A percentile compares a stretch with the other conserved stretches of the same genome.
Evolutionary conservation across 2,888 invertebrate genomes (phyloP).

Genomic region (Oligia fasciuncula): DNA sequence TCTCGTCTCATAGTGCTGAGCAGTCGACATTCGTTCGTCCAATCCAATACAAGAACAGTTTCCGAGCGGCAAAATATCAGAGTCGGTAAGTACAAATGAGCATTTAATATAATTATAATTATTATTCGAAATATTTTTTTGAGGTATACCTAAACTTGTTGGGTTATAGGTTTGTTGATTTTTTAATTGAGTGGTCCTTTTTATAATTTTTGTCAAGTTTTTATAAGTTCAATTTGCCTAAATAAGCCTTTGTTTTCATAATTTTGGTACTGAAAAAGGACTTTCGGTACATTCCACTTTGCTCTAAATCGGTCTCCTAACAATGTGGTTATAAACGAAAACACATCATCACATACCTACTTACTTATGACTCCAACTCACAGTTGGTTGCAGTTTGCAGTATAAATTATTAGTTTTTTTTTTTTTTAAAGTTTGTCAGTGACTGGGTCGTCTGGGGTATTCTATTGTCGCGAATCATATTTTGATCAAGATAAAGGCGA

Average conservation of each 20-base stretch:
- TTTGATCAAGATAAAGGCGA: too few species aligned
- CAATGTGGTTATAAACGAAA: not conserved
- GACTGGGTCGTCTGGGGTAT: too few species aligned
- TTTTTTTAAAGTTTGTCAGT: too few species aligned
- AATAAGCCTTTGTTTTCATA: not conserved
- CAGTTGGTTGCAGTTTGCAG: too few species aligned
- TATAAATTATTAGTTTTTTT: too few species aligned
- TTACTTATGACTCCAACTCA: too few species aligned
- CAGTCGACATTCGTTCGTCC: not conserved
- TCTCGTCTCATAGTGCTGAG: slow-evolving; percentile 4
- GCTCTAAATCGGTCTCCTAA: not conserved
- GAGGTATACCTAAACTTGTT: not conserved
- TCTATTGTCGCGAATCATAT: too few species aligned
- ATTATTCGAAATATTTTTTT: too few species aligned
- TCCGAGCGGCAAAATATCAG: not conserved
- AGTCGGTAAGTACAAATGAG: not conserved
- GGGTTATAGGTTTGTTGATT: not conserved
- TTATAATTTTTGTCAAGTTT: not conserved
- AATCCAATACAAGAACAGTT: not conserved
- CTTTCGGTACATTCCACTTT: not conserved
- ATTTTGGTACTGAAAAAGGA: not conserved
- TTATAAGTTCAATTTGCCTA: not conserved
- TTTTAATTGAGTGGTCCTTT: not conserved
- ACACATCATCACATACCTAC: not conserved
- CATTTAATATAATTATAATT: not conserved